Evolutionary conservation across 2,797 vertebrate genomes (phyloP).

Genomic region (Mormyrus hasselquistii): DNA sequence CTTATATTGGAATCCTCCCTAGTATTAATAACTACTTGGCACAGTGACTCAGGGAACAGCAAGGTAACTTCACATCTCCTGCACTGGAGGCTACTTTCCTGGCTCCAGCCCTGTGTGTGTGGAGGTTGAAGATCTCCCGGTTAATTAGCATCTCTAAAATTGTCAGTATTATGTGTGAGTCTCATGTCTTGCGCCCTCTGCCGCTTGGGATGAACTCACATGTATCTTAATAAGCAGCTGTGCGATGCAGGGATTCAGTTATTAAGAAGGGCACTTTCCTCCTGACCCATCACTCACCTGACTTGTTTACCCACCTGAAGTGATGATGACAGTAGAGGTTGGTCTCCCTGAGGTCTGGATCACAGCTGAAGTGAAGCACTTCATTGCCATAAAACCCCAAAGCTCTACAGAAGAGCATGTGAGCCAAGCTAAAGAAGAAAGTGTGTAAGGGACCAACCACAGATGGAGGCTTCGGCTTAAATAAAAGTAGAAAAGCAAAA

Average conservation of each 20-base stretch:
- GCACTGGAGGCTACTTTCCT: background rate
- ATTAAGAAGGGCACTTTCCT: background rate
- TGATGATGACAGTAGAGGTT: conserved; percentile 85
- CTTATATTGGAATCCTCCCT: background rate
- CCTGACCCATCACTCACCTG: conserved; percentile 60
- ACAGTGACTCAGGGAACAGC: conserved; percentile 49
- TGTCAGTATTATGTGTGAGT: background rate
- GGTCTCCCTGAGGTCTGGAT: conserved; percentile 73
- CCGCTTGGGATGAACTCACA: background rate
- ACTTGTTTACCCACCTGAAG: conserved; percentile 77
- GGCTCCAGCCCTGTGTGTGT: background rate
- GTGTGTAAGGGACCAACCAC: conserved; percentile 83
- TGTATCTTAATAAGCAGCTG: background rate
- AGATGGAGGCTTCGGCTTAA: conserved; percentile 74
- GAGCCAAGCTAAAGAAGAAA: conserved; percentile 79
- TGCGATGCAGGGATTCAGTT: background rate
- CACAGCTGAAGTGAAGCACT: conserved; percentile 80
- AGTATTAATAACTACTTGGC: background rate
- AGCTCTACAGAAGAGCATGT: conserved; percentile 77
- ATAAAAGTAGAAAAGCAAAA: conserved; percentile 24
- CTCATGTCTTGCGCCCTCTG: background rate
- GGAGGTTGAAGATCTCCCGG: background rate
- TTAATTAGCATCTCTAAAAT: background rate
- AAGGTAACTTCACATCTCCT: background rate
- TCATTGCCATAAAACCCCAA: conserved; percentile 79